Conservation (phyloP, 2,888 invertebrate genomes). For the Clunio marinus region DNA sequence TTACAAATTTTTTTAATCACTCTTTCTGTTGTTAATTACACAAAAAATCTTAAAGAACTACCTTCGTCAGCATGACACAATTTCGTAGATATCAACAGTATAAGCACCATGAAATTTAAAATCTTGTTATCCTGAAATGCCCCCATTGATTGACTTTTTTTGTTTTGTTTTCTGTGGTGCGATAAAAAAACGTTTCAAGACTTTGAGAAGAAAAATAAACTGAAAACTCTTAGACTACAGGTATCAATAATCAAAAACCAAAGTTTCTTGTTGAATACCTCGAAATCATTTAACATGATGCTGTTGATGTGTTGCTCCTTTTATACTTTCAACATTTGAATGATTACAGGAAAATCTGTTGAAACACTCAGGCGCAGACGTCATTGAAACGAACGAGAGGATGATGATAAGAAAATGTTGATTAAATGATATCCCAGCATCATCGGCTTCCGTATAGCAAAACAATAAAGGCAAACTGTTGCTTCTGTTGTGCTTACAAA, state of each 20-base stretch:
- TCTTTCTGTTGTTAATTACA: neutral
- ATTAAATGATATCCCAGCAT: neutral
- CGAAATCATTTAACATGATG: conserved; percentile 10
- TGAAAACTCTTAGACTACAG: too few species aligned
- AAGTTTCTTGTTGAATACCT: conserved; percentile 39
- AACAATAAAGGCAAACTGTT: conserved; percentile 33
- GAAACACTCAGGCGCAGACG: conserved; percentile 1
- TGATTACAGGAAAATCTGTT: neutral
- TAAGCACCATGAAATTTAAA: neutral
- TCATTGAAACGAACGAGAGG: neutral
- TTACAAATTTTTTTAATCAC: too few species aligned
- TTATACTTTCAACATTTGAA: conserved; percentile 19
- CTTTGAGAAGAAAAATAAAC: neutral
- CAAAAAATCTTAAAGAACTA: neutral
- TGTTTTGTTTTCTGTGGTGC: neutral
- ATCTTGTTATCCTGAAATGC: conserved; percentile 34
- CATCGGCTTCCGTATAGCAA: conserved; percentile 7
- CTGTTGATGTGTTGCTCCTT: conserved; percentile 14
- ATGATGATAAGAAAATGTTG: neutral
- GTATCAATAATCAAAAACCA: too few species aligned
- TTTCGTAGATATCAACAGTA: conserved; percentile 19
- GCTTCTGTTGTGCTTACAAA: too few species aligned
- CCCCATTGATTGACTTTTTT: neutral
- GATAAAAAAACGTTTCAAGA: neutral
- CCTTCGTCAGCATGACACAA: conserved; percentile 33